phyloP scores from a whole-genome alignment of 2,797 vertebrate genomes.

The Pseudochromis fuscus region DNA sequence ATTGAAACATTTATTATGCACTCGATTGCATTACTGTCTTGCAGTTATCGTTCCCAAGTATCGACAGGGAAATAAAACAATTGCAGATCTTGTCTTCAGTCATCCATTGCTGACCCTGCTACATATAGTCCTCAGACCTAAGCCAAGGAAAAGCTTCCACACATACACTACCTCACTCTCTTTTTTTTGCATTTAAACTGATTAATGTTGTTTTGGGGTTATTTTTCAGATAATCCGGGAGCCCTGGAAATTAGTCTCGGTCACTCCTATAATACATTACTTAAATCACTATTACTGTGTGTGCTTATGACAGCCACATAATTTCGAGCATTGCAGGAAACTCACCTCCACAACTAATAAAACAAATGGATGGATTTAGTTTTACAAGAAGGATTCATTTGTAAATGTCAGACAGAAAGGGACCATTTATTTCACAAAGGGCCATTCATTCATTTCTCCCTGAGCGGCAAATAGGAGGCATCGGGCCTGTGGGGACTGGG shows the following conservation, averaged over 20 bases:
- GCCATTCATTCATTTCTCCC: constrained; percentile 71
- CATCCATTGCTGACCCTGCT: background rate
- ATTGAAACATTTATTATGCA: background rate
- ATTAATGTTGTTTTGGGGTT: background rate
- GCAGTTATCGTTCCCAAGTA: background rate
- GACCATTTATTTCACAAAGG: constrained; percentile 75
- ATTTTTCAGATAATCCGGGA: background rate
- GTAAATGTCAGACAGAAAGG: constrained; percentile 71
- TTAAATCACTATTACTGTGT: constrained; percentile 31
- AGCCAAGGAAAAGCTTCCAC: background rate
- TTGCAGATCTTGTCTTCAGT: background rate
- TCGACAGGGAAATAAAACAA: background rate
- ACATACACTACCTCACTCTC: background rate
- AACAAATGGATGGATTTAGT: constrained; percentile 65
- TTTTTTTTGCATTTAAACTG: background rate
- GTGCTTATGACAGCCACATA: constrained; percentile 26
- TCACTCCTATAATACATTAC: background rate
- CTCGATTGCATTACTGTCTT: background rate
- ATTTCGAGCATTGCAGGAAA: constrained; percentile 16
- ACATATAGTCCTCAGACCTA: background rate
- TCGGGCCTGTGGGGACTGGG: constrained; percentile 58
- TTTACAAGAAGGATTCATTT: constrained; percentile 69
- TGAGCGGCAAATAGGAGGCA: constrained; percentile 66
- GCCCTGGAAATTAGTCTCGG: constrained; percentile 1
- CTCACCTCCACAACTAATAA: constrained; percentile 54